Base-by-base conservation (phyloP, 2,797 vertebrate species). In the Lacerta viridis region DNA sequence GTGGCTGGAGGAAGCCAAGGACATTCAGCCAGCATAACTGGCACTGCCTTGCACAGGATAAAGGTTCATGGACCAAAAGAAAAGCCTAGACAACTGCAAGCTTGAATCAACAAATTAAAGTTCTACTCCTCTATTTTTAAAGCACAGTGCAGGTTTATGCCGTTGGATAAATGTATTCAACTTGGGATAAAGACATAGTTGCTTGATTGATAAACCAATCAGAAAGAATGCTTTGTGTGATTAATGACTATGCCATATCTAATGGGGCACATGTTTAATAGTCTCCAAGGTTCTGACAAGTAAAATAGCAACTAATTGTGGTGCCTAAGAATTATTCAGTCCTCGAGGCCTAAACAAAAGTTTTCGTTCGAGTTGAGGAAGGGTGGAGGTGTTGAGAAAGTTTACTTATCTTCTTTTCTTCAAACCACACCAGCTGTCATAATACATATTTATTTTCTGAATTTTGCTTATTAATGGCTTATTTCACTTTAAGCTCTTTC, bases 161-260 rank as follows among this genome's bases (percentile, higher is more conserved):
- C 27, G 50, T 69, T 88, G 33, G 76, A 13, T 84, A 88, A 69
- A 75, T 50, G 10, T 64, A 7, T 79, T 72, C 36, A 91, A 92
- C 33, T 74, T 86, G 55, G 59, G 87, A 75, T 13, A 39, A 88
- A 83, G 71, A 33, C 78, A 92, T 43, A 85, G 90, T 85, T 92
- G 82, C 92, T 95, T 95, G 94, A 94, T 86, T 85, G 95, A 94
- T 96, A 95, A 96, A 94, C 94, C 94, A 95, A 94, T 96, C 92
- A 93, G 43, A 89, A 94, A 39, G 83, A 94, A 93, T 93, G 50
- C 89, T 93, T 95, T 89, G 87, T 90, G 90, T 94, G 93, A 97
- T 96, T 96, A 96, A 96, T 96, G 93, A 92, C 83, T 92, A 93
- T 95, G 89, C 93, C 83, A 87, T 91, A 95, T 94, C 91, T 95